Conservation (phyloP, 1,140 invertebrate species). For the Bombus sylvicola region DNA sequence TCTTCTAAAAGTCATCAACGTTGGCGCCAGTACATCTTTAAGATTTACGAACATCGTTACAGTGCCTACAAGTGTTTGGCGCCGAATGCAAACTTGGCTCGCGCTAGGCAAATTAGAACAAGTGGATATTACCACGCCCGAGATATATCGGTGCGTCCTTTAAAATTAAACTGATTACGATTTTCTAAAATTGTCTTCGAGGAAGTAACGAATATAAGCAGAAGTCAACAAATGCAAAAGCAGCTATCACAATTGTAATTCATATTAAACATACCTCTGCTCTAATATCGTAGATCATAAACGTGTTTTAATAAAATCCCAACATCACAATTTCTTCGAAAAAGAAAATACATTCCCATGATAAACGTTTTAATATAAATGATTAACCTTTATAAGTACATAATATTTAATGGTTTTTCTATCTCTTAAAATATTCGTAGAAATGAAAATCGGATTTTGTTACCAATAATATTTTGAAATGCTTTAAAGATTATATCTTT, state of each 20-base stretch:
- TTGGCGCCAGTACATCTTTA: slow-evolving; percentile 11
- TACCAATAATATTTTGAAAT: too few species aligned
- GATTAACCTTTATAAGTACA: too few species aligned
- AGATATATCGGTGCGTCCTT: slow-evolving; percentile 15
- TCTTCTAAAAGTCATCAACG: background rate
- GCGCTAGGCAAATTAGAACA: slow-evolving; percentile 33
- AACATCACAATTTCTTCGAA: background rate
- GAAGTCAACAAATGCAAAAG: background rate
- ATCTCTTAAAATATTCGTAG: too few species aligned
- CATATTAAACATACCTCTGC: background rate
- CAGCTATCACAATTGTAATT: background rate
- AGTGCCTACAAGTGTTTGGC: slow-evolving; percentile 42
- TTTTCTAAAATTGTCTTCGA: background rate
- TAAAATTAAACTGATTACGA: slow-evolving; percentile 25
- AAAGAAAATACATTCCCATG: too few species aligned
- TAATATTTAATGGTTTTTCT: too few species aligned
- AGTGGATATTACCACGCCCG: slow-evolving; percentile 27
- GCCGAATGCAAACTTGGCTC: slow-evolving; percentile 35
- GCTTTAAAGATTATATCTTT: background rate
- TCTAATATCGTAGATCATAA: background rate
- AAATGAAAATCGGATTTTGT: too few species aligned
- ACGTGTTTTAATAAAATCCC: background rate
- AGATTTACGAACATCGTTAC: slow-evolving; percentile 28
- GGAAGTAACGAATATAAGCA: background rate
- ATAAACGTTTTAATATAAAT: too few species aligned